Conservation (phyloP, 2,888 invertebrate genomes). For the Philaethria dido region DNA sequence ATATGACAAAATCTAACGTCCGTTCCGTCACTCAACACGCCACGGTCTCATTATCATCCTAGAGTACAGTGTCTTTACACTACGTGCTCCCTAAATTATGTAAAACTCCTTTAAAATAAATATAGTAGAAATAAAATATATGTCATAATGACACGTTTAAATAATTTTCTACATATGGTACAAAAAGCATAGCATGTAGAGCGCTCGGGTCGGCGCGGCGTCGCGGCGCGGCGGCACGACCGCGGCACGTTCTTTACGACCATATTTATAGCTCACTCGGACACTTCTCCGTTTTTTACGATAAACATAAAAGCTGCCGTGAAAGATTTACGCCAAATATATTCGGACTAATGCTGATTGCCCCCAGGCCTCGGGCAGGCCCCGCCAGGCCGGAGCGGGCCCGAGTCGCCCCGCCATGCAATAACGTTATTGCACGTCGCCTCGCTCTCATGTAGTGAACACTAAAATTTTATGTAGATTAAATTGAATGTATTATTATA, state of each 20-base stretch:
- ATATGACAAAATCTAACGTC: no score
- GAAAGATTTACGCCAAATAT: conserved; percentile 82
- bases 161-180: neutral
- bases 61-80: no score
- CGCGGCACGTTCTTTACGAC: conserved; percentile 64
- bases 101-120: neutral
- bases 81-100: no score
- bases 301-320: conserved; percentile 81
- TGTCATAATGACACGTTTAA: neutral
- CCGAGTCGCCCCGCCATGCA: conserved; percentile 43
- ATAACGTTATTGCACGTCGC: conserved; percentile 46
- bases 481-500: conserved; percentile 26
- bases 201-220: neutral
- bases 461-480: conserved; percentile 43
- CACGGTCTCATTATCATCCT: no score
- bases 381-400: conserved; percentile 47
- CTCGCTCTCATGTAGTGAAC: conserved; percentile 34
- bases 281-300: conserved; percentile 80
- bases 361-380: conserved; percentile 50
- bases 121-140: neutral
- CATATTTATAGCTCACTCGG: conserved; percentile 75
- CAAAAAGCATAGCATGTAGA: no score
- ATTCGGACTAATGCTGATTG: conserved; percentile 81
- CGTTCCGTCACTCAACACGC: no score
- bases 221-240: conserved; percentile 25